A percentile compares a stretch with the other conserved stretches of the same genome.
These are phyloP conservation scores for Euleptes europaea DNA, from an alignment of 2,113 vertebrate genomes.

Conservation along the genomic window DNA sequence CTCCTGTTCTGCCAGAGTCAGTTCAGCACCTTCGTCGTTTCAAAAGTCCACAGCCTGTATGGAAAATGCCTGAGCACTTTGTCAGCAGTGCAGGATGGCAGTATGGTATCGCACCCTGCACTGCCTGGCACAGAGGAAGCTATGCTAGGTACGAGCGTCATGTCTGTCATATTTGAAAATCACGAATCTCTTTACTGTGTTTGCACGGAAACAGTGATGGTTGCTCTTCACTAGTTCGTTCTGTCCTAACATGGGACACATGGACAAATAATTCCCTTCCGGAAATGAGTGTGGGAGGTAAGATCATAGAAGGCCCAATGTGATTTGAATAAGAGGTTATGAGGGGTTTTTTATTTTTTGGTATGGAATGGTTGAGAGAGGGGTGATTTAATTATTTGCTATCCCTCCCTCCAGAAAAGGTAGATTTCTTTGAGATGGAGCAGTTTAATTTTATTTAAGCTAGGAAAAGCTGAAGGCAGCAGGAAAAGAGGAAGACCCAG, in stretches of 20 bases:
- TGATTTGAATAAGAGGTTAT: not conserved
- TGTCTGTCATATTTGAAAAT: not conserved
- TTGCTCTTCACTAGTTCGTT: not conserved
- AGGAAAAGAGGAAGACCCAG: too few relatives aligned
- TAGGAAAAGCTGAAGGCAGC: too few relatives aligned
- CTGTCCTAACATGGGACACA: slow-evolving; percentile 23
- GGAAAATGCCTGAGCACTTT: slow-evolving; percentile 93
- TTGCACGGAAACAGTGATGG: too few relatives aligned
- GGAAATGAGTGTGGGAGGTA: slow-evolving; percentile 20
- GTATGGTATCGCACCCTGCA: slow-evolving; percentile 89
- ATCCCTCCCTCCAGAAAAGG: not conserved
- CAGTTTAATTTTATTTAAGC: too few relatives aligned
- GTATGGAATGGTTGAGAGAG: not conserved
- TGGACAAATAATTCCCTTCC: not conserved
- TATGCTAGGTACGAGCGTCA: slow-evolving; percentile 83
- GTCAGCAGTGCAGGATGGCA: slow-evolving; percentile 88
- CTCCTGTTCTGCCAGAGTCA: slow-evolving; percentile 93
- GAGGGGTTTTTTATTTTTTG: not conserved
- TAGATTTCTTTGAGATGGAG: not conserved
- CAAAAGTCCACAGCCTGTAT: slow-evolving; percentile 86
- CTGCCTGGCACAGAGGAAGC: slow-evolving; percentile 87
- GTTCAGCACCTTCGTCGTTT: slow-evolving; percentile 90
- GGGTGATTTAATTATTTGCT: not conserved
- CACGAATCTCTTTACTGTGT: not conserved
- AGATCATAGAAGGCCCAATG: not conserved